phyloP scores from a whole-genome alignment of 2,888 invertebrate species.

The Coenonympha arcania region DNA sequence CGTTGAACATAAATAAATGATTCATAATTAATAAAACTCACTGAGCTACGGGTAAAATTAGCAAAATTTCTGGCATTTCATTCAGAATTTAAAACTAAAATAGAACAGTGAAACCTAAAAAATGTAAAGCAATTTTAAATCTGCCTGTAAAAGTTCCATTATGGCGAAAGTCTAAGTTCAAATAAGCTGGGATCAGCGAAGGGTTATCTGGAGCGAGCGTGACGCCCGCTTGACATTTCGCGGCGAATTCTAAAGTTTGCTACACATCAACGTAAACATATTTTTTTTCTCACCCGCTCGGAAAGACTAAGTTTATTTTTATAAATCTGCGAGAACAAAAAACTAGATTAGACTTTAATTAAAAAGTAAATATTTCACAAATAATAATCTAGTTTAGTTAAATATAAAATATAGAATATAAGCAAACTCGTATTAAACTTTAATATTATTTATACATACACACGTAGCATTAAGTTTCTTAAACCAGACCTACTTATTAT shows the following conservation, averaged over 20 bases:
- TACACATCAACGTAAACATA: background rate
- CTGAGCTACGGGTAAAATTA: background rate
- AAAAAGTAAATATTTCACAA: too few species aligned
- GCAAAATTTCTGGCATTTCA: background rate
- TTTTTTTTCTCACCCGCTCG: too few species aligned
- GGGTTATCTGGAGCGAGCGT: slow-evolving; percentile 10
- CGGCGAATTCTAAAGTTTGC: slow-evolving; percentile 4
- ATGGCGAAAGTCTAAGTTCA: slow-evolving; percentile 15
- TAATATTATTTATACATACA: too few species aligned
- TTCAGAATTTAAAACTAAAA: slow-evolving; percentile 2
- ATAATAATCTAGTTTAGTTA: too few species aligned
- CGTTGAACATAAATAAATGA: background rate
- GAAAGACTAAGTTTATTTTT: background rate
- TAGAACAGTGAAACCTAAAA: slow-evolving; percentile 12
- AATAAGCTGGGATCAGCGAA: slow-evolving; percentile 15
- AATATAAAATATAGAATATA: too few species aligned
- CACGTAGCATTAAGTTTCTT: too few species aligned
- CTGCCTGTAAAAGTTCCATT: slow-evolving; percentile 17
- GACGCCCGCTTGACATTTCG: slow-evolving; percentile 6
- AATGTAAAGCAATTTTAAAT: slow-evolving; percentile 15
- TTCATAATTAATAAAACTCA: background rate
- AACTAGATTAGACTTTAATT: too few species aligned
- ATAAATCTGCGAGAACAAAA: background rate
- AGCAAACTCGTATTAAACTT: too few species aligned
- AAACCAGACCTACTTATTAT: too few species aligned